Percentiles rank a stretch among this genome's conserved stretches.
Evolutionary conservation across 2,113 vertebrate genomes (phyloP).

Genomic region (Cephalopterus ornatus): DNA sequence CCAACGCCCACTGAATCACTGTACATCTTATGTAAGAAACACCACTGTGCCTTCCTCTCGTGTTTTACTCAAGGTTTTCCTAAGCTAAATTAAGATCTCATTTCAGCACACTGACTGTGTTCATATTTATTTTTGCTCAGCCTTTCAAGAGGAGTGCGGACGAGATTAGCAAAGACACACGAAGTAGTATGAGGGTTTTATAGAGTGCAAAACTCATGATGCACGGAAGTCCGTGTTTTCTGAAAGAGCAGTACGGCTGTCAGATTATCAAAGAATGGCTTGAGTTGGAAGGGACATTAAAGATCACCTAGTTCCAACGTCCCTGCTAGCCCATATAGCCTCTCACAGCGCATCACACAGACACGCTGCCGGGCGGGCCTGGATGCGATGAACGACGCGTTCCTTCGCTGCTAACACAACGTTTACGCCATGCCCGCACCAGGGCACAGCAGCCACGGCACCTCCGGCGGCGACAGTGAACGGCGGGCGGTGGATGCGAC

Average conservation of each 20-base stretch:
- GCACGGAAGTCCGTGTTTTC: rapidly evolving
- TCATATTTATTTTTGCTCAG: background rate
- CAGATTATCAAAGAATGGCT: background rate
- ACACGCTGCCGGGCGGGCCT: background rate
- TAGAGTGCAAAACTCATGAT: rapidly evolving
- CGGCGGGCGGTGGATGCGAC: rapidly evolving
- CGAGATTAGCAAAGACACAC: rapidly evolving
- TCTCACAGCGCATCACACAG: background rate
- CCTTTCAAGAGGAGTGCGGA: rapidly evolving
- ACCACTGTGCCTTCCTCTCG: background rate
- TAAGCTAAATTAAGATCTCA: background rate
- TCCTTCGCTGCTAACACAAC: background rate
- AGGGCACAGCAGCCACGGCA: rapidly evolving
- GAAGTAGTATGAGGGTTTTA: background rate
- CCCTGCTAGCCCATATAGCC: background rate
- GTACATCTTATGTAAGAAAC: background rate
- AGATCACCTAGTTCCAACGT: background rate
- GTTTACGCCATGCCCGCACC: rapidly evolving
- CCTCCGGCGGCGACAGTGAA: rapidly evolving
- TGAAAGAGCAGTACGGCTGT: rapidly evolving
- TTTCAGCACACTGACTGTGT: background rate
- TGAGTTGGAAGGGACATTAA: background rate
- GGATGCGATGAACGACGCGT: rapidly evolving
- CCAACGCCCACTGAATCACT: background rate
- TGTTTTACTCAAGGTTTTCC: background rate